phyloP scores from a whole-genome alignment of 2,113 vertebrate genomes.

The Caranx ignobilis region DNA sequence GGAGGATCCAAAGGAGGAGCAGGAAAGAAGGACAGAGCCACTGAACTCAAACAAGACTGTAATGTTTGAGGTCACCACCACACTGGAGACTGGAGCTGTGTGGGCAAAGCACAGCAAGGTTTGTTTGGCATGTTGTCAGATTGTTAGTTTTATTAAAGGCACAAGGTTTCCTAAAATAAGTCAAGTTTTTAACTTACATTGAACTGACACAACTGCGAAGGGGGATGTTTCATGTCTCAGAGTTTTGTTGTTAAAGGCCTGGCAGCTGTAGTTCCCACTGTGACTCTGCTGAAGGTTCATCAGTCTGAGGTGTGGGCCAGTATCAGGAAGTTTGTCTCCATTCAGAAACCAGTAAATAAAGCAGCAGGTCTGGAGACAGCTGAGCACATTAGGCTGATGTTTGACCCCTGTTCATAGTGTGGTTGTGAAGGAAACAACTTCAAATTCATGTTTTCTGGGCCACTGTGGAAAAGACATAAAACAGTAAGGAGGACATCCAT shows the following conservation, averaged over 20 bases:
- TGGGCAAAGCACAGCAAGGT: not conserved
- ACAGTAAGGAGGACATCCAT: not conserved
- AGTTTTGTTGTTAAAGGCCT: constrained; percentile 65
- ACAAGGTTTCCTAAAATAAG: not conserved
- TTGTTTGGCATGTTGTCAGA: not conserved
- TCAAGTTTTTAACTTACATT: not conserved
- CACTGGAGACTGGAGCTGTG: constrained; percentile 21
- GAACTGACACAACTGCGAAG: constrained; percentile 44
- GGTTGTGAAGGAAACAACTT: constrained; percentile 3
- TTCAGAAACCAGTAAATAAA: constrained; percentile 62
- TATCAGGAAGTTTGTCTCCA: constrained; percentile 25
- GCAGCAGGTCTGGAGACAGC: constrained; percentile 64
- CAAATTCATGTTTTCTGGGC: constrained; percentile 61
- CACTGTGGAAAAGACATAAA: constrained; percentile 38
- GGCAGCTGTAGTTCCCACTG: constrained; percentile 72
- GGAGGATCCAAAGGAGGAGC: constrained; percentile 66
- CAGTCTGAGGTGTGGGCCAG: constrained; percentile 56
- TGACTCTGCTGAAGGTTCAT: constrained; percentile 59
- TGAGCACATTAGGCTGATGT: constrained; percentile 63
- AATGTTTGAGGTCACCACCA: constrained; percentile 3
- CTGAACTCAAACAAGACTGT: constrained; percentile 64
- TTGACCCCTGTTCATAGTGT: constrained; percentile 43
- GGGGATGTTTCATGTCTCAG: constrained; percentile 46
- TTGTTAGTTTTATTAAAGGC: too few species aligned
- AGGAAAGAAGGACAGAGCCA: constrained; percentile 65